phyloP scores from a whole-genome alignment of 2,888 invertebrate genomes.

The Callyntrura guangdongensis region DNA sequence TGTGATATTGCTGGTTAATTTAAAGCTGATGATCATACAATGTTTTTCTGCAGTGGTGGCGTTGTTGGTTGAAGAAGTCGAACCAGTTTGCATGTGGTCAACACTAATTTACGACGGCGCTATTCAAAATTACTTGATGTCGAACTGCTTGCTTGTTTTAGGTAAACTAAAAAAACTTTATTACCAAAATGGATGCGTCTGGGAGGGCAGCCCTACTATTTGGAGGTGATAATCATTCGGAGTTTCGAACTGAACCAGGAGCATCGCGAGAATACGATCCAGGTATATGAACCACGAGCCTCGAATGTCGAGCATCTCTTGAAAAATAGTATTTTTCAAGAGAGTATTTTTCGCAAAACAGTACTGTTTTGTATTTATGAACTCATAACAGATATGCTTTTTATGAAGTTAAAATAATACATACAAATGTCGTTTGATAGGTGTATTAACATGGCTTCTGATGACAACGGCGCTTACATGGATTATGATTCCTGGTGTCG shows the following conservation, averaged over 20 bases:
- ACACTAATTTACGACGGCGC: neutral
- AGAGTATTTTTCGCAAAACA: too few species aligned
- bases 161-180: neutral
- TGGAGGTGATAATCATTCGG: constrained; percentile 65
- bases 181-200: constrained; percentile 62
- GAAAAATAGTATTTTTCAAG: too few species aligned
- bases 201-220: constrained; percentile 66
- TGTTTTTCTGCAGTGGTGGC: neutral
- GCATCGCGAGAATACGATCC: constrained; percentile 58
- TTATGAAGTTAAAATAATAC: too few species aligned
- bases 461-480: constrained; percentile 79
- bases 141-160: neutral
- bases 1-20: neutral
- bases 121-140: neutral
- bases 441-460: constrained; percentile 65
- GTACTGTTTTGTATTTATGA: too few species aligned
- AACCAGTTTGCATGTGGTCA: too few species aligned
- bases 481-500: constrained; percentile 79
- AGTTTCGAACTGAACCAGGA: neutral
- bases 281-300: constrained; percentile 42
- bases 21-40: neutral
- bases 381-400: too few species aligned
- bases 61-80: too few species aligned
- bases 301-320: too few species aligned
- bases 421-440: constrained; percentile 28